Evolutionary conservation across 2,888 invertebrate genomes (phyloP).

Genomic region (Synergus itoensis): DNA sequence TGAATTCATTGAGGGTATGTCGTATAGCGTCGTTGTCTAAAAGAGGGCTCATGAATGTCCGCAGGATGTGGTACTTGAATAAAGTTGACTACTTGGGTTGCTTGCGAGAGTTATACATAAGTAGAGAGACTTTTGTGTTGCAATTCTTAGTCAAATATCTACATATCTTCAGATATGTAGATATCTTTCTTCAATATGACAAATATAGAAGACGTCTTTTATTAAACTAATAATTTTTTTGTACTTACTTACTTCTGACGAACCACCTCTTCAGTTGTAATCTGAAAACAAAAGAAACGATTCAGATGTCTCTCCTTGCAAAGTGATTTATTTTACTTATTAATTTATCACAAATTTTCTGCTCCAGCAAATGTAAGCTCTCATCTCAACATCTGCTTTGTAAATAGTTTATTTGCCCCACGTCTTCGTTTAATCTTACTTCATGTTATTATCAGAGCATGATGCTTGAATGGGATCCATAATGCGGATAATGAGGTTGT

Average conservation of each 20-base stretch:
- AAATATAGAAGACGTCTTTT: too few relatives aligned
- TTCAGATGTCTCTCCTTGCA: too few relatives aligned
- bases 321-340: too few relatives aligned
- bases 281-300: not conserved
- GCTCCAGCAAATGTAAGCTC: too few relatives aligned
- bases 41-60: not conserved
- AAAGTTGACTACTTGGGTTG: constrained; percentile 1
- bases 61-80: not conserved
- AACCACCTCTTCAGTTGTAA: not conserved
- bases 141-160: too few relatives aligned
- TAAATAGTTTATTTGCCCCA: not conserved
- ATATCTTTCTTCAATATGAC: too few relatives aligned
- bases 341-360: too few relatives aligned
- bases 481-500: constrained; percentile 38
- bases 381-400: not conserved
- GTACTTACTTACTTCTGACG: not conserved
- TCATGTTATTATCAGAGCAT: constrained; percentile 10
- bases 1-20: not conserved
- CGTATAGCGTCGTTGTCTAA: not conserved
- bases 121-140: too few relatives aligned
- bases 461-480: constrained; percentile 25
- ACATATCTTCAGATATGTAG: too few relatives aligned
- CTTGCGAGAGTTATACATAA: not conserved
- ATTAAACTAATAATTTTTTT: not conserved
- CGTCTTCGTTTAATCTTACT: constrained; percentile 5